Evolutionary conservation across 2,113 vertebrate genomes (phyloP).

Genomic region (Myxocyprinus asiaticus): DNA sequence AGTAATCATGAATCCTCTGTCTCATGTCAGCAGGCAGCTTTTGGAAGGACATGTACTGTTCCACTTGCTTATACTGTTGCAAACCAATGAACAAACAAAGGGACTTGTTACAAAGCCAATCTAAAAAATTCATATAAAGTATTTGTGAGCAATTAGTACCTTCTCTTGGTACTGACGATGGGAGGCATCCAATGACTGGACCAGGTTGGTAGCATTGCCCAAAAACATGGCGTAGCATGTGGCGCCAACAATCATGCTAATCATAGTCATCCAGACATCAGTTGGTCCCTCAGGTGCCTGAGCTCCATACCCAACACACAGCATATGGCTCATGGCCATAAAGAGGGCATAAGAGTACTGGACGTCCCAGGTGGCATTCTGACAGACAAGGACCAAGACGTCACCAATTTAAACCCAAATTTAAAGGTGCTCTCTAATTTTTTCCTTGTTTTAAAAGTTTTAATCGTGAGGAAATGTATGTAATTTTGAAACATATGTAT

Average conservation of each 20-base stretch:
- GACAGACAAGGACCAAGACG: constrained; percentile 32
- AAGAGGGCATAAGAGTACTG: constrained; percentile 96
- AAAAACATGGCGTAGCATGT: constrained; percentile 91
- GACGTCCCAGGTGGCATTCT: constrained; percentile 95
- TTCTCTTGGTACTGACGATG: constrained; percentile 96
- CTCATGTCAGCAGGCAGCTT: constrained; percentile 94
- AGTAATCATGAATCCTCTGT: constrained; percentile 98
- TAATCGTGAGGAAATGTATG: too few relatives aligned
- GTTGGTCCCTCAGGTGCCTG: constrained; percentile 89
- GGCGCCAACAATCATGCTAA: constrained; percentile 94
- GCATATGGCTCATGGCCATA: constrained; percentile 82
- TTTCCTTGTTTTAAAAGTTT: too few relatives aligned
- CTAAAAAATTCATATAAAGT: not conserved
- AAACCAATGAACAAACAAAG: constrained; percentile 42
- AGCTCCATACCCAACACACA: constrained; percentile 86
- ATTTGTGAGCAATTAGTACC: constrained; percentile 74
- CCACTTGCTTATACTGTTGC: constrained; percentile 94
- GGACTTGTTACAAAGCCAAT: constrained; percentile 46
- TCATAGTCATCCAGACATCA: constrained; percentile 97
- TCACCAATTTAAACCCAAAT: not conserved
- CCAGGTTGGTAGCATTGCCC: constrained; percentile 91
- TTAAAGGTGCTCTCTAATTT: too few relatives aligned
- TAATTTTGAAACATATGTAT: too few relatives aligned
- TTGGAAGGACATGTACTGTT: constrained; percentile 99
- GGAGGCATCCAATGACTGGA: constrained; percentile 94